phyloP scores from a whole-genome alignment of 2,888 invertebrate species.

The Sminthurinus aureus region DNA sequence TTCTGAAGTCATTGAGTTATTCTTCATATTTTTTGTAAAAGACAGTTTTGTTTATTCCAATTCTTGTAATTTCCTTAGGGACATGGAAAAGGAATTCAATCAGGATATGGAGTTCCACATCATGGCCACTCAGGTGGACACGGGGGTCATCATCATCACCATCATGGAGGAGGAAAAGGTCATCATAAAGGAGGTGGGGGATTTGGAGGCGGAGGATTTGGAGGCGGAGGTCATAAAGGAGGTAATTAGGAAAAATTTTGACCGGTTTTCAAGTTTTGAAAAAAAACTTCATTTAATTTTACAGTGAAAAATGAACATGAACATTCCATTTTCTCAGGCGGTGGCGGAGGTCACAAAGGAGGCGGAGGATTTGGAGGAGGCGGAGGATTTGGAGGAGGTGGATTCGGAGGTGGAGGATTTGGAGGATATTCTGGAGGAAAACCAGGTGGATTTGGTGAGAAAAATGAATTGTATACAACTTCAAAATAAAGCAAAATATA shows the following conservation, averaged over 20 bases:
- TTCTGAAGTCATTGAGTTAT: no score
- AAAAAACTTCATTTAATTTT: no score
- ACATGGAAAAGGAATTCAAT: neutral
- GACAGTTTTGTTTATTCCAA: no score
- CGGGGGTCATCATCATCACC: neutral
- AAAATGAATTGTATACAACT: no score
- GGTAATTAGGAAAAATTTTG: no score
- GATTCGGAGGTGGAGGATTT: slow-evolving; percentile 1
- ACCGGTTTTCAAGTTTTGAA: no score
- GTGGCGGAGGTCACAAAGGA: no score
- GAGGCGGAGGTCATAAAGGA: no score
- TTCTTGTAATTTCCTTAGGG: neutral
- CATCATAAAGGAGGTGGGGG: neutral
- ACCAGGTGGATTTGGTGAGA: neutral
- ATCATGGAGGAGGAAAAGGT: neutral
- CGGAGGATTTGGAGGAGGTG: slow-evolving; percentile 3
- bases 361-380: neutral
- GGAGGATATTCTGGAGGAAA: neutral
- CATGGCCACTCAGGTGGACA: neutral
- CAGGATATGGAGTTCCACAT: neutral
- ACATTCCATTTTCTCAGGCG: no score
- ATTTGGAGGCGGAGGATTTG: neutral
- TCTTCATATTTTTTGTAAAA: no score
- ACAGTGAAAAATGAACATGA: no score
- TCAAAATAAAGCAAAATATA: no score